Percentiles rank a stretch among this genome's conserved stretches.
phyloP scores from a whole-genome alignment of 2,888 invertebrate species.

The Heteromyza rotundicornis region DNA sequence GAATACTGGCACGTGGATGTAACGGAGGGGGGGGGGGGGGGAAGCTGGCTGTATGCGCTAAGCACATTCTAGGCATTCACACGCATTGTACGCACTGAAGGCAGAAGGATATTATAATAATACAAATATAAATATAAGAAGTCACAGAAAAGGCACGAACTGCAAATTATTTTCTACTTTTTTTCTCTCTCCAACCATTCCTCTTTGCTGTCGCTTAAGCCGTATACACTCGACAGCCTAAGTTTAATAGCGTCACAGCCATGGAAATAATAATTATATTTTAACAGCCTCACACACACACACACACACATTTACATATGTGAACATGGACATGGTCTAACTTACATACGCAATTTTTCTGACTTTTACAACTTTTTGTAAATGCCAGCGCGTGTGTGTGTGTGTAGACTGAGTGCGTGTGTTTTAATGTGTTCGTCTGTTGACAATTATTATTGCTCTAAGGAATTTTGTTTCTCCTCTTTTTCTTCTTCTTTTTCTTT shows the following conservation, averaged over 20 bases:
- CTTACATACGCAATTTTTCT: too few relatives aligned
- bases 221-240: background rate
- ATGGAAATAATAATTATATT: background rate
- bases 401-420: background rate
- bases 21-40: too few relatives aligned
- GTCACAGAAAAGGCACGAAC: constrained; percentile 52
- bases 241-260: background rate
- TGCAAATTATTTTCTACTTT: constrained; percentile 48
- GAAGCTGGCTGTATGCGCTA: too few relatives aligned
- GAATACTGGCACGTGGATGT: constrained; percentile 48
- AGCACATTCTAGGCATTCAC: background rate
- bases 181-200: background rate
- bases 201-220: background rate
- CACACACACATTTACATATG: background rate
- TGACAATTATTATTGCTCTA: background rate
- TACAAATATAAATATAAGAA: constrained; percentile 23
- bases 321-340: too few relatives aligned
- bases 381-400: background rate
- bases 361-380: too few relatives aligned
- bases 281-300: constrained; percentile 2
- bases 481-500: background rate
- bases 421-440: background rate
- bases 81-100: background rate
- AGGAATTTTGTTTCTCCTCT: too few relatives aligned
- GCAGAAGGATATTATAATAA: background rate